Evolutionary conservation across 2,797 vertebrate genomes (phyloP).

Genomic region (Anisognathus igniventris): DNA sequence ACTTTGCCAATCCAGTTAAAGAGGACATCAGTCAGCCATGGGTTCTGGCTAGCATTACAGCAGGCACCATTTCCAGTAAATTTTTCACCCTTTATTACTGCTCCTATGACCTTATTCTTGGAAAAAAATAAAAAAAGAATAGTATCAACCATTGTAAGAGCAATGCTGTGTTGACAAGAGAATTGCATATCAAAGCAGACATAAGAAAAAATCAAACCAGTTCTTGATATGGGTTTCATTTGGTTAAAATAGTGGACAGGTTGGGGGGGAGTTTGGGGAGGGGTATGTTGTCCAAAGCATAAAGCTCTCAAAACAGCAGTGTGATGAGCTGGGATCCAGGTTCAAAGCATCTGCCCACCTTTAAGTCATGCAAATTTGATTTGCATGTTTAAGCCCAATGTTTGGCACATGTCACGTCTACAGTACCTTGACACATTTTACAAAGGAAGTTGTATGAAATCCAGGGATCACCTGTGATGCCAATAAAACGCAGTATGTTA

Average conservation of each 20-base stretch:
- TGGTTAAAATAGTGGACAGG: conserved; percentile 8
- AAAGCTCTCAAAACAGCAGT: conserved; percentile 50
- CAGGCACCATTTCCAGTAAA: background rate
- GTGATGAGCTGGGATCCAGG: conserved; percentile 44
- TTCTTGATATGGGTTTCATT: conserved; percentile 29
- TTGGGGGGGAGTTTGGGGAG: background rate
- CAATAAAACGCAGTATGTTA: conserved; percentile 56
- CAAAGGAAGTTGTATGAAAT: conserved; percentile 56
- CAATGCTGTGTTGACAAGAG: conserved; percentile 26
- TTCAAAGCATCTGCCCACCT: conserved; percentile 60
- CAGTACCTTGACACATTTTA: conserved; percentile 60
- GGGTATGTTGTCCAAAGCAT: conserved; percentile 35
- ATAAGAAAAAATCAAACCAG: background rate
- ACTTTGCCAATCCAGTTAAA: background rate
- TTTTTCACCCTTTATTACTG: background rate
- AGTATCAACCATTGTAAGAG: conserved; percentile 5
- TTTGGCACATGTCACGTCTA: conserved; percentile 46
- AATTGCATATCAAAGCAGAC: conserved; percentile 8
- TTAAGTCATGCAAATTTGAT: conserved; percentile 58
- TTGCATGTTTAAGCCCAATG: conserved; percentile 61
- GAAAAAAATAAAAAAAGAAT: background rate
- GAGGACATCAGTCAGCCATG: background rate
- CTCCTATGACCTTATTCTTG: background rate
- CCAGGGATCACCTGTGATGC: conserved; percentile 50
- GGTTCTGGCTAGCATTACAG: background rate